phyloP scores from a whole-genome alignment of 1,140 invertebrate genomes.

The Helicoverpa armigera region DNA sequence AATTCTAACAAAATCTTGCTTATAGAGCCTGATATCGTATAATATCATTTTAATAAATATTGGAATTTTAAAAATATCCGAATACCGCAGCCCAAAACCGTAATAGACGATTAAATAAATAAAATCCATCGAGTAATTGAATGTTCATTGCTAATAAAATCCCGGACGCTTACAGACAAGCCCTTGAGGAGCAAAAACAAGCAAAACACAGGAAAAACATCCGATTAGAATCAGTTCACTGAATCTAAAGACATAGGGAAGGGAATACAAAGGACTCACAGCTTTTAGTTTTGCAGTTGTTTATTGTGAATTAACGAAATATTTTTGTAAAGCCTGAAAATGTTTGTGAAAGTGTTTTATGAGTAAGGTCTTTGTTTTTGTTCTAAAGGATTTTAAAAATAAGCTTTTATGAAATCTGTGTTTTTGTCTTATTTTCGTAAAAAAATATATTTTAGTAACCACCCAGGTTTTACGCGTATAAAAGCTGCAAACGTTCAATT shows the following conservation, averaged over 20 bases:
- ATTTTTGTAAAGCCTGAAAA: neutral
- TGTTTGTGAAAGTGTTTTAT: neutral
- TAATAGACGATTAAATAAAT: neutral
- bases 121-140: constrained; percentile 23
- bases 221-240: constrained; percentile 40
- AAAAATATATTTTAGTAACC: too few relatives aligned
- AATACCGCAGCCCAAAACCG: too few relatives aligned
- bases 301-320: constrained; percentile 29
- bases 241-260: constrained; percentile 19
- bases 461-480: too few relatives aligned
- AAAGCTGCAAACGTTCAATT: too few relatives aligned
- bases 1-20: too few relatives aligned
- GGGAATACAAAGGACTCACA: constrained; percentile 1
- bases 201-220: constrained; percentile 38
- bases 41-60: too few relatives aligned
- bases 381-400: too few relatives aligned
- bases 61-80: too few relatives aligned
- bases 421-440: too few relatives aligned
- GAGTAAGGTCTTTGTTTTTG: too few relatives aligned
- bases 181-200: constrained; percentile 35
- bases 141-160: constrained; percentile 41
- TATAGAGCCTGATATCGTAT: too few relatives aligned
- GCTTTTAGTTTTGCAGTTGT: constrained; percentile 28
- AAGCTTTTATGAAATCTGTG: too few relatives aligned
- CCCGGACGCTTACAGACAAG: constrained; percentile 27